phyloP scores from a whole-genome alignment of 2,888 invertebrate species.

The Protonemura montana region DNA sequence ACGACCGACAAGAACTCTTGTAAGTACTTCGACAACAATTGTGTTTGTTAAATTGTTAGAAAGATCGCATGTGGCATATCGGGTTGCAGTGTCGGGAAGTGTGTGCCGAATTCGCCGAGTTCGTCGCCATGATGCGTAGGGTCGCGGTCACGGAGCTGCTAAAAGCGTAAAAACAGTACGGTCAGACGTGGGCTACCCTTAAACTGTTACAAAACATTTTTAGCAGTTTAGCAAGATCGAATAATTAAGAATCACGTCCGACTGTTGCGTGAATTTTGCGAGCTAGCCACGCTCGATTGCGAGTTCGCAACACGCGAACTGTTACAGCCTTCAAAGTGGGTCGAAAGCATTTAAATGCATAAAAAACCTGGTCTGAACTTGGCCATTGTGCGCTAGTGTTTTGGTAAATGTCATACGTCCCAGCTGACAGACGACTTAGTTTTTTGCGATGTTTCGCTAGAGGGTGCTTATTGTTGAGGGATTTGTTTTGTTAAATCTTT shows the following conservation, averaged over 20 bases:
- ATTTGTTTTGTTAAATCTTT: too few relatives aligned
- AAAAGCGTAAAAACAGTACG: constrained; percentile 48
- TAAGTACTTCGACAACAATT: background rate
- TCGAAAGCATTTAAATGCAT: background rate
- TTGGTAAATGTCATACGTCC: background rate
- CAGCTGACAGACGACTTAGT: background rate
- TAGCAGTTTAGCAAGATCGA: background rate
- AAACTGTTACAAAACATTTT: background rate
- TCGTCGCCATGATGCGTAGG: constrained; percentile 70
- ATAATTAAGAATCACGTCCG: background rate
- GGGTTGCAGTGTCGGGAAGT: background rate
- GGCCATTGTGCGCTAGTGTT: background rate
- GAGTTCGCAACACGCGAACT: constrained; percentile 31
- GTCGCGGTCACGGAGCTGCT: constrained; percentile 68
- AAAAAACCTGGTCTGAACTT: constrained; percentile 7
- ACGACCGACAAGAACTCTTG: background rate
- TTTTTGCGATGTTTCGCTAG: background rate
- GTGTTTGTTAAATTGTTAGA: background rate
- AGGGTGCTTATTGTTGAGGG: too few relatives aligned
- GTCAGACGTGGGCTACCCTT: background rate
- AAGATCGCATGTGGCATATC: too few relatives aligned
- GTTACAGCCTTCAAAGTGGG: background rate
- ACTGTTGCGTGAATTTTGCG: constrained; percentile 15
- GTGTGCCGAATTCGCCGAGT: constrained; percentile 49
- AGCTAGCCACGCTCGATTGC: background rate